Base-by-base conservation (phyloP, 1,140 invertebrate species). In the Anoplophora glabripennis region DNA sequence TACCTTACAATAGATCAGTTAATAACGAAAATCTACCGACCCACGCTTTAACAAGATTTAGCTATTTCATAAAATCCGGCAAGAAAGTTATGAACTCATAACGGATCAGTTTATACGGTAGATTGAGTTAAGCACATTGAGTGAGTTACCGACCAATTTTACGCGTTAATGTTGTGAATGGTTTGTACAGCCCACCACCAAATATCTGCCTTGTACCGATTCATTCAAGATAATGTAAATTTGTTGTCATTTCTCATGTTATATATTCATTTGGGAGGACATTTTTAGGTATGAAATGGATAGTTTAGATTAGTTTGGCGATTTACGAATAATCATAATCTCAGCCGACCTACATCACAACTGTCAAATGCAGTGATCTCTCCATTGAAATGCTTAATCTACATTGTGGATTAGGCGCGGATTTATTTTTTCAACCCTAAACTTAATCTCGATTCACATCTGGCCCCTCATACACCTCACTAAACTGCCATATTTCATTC, bases 381-480 rank as follows among this genome's bases (percentile, higher is more conserved):
- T 48, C n/a, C n/a, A n/a, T 48, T 28, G 21, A 34, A n/a, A 21
- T 33, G 12, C 35, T 15, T 48, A 48, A 48, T 48, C 46, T 34
- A 48, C 14, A 48, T 48, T 48, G 46, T 34, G 46, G 46, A 48
- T 48, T 48, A 48, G 35, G 35, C 21, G 18, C 35, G 46, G 46
- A 48, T 48, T 48, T 48, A 48, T n/a, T n/a, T n/a, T 48, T 48
- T 48, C 46, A 48, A 48, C 46, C 46, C 46, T 48, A n/a, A 48
- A 34, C 46, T 12, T 48, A 48, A 28, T 28, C 46, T 48, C 8
- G 46, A 48, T 48, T 21, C 46, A n/a, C 46, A 48, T 48, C 46
- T 48, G n/a, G 46, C 18, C 15, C 17, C 35, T 33, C 10, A 34
- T 21, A 48, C 28, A 11, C 35, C 46, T 48, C 46, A 33, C 46